A percentile compares a stretch with the other conserved stretches of the same genome.
phyloP scores from a whole-genome alignment of 2,888 invertebrate genomes.

The Scrobipalpa atriplicella region DNA sequence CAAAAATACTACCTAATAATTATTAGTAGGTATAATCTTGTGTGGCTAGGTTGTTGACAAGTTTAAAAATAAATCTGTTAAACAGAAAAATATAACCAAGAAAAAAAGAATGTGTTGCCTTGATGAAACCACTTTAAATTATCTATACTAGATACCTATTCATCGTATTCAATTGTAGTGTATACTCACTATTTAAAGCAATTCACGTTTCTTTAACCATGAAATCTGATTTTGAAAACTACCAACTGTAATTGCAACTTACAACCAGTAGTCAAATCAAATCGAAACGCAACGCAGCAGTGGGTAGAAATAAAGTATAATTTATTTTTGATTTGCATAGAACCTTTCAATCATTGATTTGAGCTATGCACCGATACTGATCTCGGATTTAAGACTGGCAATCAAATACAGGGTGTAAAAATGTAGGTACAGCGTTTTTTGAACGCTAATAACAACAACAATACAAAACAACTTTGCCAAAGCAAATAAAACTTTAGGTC shows the following conservation, averaged over 20 bases:
- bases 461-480: no score
- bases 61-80: neutral
- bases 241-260: neutral
- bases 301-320: conserved; percentile 19
- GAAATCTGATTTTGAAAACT: conserved; percentile 6
- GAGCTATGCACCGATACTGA: conserved; percentile 15
- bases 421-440: no score
- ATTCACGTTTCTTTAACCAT: neutral
- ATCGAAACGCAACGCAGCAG: conserved; percentile 21
- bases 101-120: no score
- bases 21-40: no score
- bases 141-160: neutral
- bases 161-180: neutral
- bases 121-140: no score
- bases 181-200: neutral
- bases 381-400: neutral
- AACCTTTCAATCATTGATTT: conserved; percentile 21
- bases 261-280: neutral
- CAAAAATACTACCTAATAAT: no score
- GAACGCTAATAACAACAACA: no score
- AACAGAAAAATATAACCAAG: no score
- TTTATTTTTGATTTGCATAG: conserved; percentile 19
- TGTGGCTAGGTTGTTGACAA: no score
- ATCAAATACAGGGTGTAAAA: no score
- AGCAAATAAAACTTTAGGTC: no score